Conservation (phyloP, 2,113 vertebrate genomes). For the Chaenogobius annularis region DNA sequence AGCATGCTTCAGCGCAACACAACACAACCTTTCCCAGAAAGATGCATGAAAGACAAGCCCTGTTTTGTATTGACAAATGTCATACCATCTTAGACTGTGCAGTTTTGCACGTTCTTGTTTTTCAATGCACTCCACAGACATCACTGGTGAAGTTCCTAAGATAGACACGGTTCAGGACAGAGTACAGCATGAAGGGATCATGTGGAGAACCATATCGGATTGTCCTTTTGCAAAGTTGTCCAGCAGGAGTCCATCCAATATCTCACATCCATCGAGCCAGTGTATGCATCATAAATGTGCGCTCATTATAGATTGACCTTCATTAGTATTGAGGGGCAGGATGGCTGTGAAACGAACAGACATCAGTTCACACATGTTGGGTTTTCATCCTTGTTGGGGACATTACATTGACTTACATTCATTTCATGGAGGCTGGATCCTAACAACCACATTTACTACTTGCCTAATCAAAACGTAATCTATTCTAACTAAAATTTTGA, state of each 20-base stretch:
- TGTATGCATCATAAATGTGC: conserved; percentile 8
- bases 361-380: too few species aligned
- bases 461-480: too few species aligned
- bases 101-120: neutral
- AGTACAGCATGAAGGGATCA: conserved; percentile 16
- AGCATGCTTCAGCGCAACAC: too few species aligned
- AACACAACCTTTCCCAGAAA: neutral
- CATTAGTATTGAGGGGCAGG: conserved; percentile 58
- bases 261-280: conserved; percentile 20
- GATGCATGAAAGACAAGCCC: neutral
- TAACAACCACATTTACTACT: too few species aligned
- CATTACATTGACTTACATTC: too few species aligned
- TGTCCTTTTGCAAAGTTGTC: conserved; percentile 39
- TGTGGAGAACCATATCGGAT: conserved; percentile 28
- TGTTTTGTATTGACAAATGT: too few species aligned
- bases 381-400: too few species aligned
- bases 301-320: conserved; percentile 40
- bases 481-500: too few species aligned
- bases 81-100: too few species aligned
- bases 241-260: conserved; percentile 27
- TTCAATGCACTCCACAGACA: neutral
- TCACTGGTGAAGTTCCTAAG: neutral
- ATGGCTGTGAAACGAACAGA: conserved; percentile 58
- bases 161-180: neutral
- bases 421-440: too few species aligned